Percentiles rank a stretch among this genome's conserved stretches.
Conservation (phyloP, 1,140 invertebrate species). For the Batillaria attramentaria region DNA sequence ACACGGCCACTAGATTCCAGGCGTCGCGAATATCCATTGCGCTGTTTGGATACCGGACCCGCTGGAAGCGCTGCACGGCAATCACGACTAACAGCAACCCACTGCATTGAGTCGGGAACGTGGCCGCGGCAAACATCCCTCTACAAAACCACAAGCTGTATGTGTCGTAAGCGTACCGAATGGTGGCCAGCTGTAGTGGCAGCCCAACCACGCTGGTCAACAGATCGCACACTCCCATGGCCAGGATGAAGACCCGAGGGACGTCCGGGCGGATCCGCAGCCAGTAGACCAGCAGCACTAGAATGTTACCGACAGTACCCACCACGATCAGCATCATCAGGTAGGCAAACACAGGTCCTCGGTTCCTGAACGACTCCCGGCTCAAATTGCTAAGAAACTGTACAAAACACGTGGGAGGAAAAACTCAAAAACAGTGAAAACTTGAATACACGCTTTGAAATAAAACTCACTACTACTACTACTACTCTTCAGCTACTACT, state of each 20-base stretch:
- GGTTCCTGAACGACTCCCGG: neutral
- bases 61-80: constrained; percentile 54
- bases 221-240: constrained; percentile 46
- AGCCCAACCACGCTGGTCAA: constrained; percentile 42
- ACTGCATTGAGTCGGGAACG: constrained; percentile 41
- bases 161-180: constrained; percentile 50
- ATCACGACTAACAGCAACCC: constrained; percentile 57
- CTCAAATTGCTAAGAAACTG: neutral
- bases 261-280: constrained; percentile 40
- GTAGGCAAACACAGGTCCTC: constrained; percentile 39
- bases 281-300: constrained; percentile 47
- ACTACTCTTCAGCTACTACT: too few relatives aligned
- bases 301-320: constrained; percentile 46
- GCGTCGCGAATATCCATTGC: constrained; percentile 35
- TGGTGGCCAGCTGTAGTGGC: constrained; percentile 55
- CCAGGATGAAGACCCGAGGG: constrained; percentile 45
- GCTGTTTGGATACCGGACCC: constrained; percentile 47
- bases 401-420: too few relatives aligned
- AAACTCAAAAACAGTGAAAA: too few relatives aligned
- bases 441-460: too few relatives aligned
- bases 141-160: constrained; percentile 44
- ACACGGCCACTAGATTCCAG: constrained; percentile 23
- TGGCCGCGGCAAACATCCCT: constrained; percentile 46
- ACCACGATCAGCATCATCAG: constrained; percentile 40
- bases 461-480: too few relatives aligned